Conservation (phyloP, 2,113 vertebrate species). For the Apodemus sylvaticus region DNA sequence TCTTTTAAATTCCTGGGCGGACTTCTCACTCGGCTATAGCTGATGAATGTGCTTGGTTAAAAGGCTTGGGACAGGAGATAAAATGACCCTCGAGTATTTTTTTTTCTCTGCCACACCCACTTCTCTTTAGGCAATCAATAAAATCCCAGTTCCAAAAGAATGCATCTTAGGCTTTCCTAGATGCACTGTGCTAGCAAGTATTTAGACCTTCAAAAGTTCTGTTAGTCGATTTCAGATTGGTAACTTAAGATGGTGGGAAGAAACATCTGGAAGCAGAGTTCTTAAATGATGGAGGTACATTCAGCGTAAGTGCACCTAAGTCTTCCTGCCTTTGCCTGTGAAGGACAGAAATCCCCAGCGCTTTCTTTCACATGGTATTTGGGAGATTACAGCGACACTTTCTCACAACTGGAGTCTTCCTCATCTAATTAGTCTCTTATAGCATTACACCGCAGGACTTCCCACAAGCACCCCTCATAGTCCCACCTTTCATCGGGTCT, state of each 20-base stretch:
- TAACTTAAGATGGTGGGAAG: neutral
- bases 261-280: constrained; percentile 40
- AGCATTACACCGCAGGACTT: neutral
- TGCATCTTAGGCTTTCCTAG: neutral
- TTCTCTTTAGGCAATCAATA: neutral
- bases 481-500: neutral
- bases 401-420: neutral
- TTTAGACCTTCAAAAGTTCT: constrained; percentile 50
- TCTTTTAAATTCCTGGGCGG: neutral
- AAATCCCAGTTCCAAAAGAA: neutral
- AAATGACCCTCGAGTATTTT: constrained; percentile 45
- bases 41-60: neutral
- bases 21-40: neutral
- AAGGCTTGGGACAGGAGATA: neutral
- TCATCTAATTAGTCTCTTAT: neutral
- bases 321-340: neutral
- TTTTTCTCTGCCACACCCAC: neutral
- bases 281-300: constrained; percentile 26
- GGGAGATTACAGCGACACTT: neutral
- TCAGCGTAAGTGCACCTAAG: constrained; percentile 30
- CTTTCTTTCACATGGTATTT: neutral
- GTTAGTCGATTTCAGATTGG: constrained; percentile 51
- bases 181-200: neutral
- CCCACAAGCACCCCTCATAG: neutral
- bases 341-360: constrained; percentile 37